phyloP scores from a whole-genome alignment of 2,888 invertebrate genomes.

The Drosophila paramelanica region DNA sequence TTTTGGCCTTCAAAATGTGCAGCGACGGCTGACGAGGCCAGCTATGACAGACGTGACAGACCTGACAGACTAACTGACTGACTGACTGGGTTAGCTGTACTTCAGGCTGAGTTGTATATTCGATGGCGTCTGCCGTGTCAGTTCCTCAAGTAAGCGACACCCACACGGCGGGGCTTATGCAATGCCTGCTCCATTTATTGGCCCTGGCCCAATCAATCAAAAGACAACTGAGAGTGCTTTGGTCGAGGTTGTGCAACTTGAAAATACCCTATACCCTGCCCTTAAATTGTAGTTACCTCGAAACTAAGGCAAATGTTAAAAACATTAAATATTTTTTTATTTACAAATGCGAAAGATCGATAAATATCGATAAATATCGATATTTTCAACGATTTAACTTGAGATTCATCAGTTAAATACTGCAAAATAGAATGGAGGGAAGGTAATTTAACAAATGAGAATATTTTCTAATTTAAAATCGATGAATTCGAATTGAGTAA shows the following conservation, averaged over 20 bases:
- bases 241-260: conserved; percentile 1
- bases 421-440: no score
- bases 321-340: no score
- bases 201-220: conserved; percentile 70
- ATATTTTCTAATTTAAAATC: no score
- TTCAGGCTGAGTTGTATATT: conserved; percentile 1
- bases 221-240: conserved; percentile 10
- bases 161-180: conserved; percentile 59
- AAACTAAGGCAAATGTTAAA: no score
- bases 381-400: no score
- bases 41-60: conserved; percentile 19
- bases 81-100: conserved; percentile 57
- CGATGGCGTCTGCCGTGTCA: conserved; percentile 28
- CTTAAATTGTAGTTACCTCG: no score
- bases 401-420: no score
- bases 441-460: no score
- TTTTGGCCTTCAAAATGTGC: conserved; percentile 70
- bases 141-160: conserved; percentile 38
- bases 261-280: not conserved
- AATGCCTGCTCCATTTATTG: conserved; percentile 57
- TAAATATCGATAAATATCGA: no score
- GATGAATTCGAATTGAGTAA: no score
- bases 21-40: conserved; percentile 32
- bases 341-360: no score
- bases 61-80: conserved; percentile 25